Conservation (phyloP, 2,113 vertebrate genomes). For the Odontophorus gujanensis region DNA sequence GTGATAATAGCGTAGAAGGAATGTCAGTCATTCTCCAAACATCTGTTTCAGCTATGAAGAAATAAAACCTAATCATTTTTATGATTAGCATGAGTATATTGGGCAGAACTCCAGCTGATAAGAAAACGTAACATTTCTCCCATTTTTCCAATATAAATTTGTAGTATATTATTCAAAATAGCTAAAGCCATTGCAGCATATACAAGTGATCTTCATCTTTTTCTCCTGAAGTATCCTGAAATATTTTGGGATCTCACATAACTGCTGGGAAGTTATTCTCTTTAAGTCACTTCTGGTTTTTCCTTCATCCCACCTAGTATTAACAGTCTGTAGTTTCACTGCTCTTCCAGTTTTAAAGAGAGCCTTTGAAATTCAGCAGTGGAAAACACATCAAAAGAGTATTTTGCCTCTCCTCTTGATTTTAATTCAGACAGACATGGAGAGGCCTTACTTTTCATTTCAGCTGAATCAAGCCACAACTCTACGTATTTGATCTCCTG, state of each 20-base stretch:
- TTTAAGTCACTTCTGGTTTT: not conserved
- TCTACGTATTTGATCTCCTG: not conserved
- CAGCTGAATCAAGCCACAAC: not conserved
- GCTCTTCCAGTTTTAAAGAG: not conserved
- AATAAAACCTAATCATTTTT: not conserved
- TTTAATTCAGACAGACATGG: not conserved
- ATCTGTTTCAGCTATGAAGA: not conserved
- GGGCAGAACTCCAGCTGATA: slow-evolving; percentile 17
- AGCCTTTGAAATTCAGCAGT: not conserved
- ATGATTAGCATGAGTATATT: not conserved
- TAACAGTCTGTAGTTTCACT: not conserved
- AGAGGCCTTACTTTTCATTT: not conserved
- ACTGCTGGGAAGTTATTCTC: not conserved
- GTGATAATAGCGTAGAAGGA: not conserved
- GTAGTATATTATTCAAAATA: slow-evolving; percentile 13
- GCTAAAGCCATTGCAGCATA: not conserved
- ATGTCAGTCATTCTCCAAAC: not conserved
- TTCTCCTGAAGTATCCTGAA: not conserved
- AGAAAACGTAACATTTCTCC: accelerated
- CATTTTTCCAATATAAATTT: not conserved
- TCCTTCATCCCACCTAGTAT: not conserved
- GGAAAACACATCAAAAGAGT: not conserved
- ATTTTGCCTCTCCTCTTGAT: not conserved
- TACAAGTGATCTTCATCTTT: not conserved
- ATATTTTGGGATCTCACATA: not conserved